These are phyloP conservation scores for Drosophila sulfurigaster DNA, from an alignment of 1,140 invertebrate species.

Conservation along the genomic window DNA sequence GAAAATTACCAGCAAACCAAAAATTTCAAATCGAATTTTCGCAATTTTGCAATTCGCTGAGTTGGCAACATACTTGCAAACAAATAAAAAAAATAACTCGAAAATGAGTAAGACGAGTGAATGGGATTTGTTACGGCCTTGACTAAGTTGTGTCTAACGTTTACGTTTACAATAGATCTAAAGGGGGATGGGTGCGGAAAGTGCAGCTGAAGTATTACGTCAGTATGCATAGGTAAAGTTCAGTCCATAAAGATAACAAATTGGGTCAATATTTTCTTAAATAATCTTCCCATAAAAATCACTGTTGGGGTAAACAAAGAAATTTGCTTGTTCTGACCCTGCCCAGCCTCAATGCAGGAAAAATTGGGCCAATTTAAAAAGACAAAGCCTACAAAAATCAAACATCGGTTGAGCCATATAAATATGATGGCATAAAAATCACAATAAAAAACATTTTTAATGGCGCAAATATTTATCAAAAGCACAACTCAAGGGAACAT, in stretches of 20 bases:
- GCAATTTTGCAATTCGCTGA: constrained; percentile 57
- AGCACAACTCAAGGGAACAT: constrained; percentile 33
- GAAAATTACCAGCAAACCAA: constrained; percentile 44
- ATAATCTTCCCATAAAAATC: constrained; percentile 41
- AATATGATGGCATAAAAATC: constrained; percentile 36
- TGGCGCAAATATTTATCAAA: constrained; percentile 43
- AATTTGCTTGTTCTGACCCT: constrained; percentile 56
- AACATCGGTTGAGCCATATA: constrained; percentile 38
- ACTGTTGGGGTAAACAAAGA: constrained; percentile 49
- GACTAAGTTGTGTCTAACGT: constrained; percentile 43
- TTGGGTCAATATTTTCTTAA: constrained; percentile 60
- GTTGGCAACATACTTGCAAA: constrained; percentile 15
- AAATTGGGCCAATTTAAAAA: constrained; percentile 36
- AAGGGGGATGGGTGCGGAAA: constrained; percentile 2
- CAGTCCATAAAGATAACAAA: constrained; percentile 24
- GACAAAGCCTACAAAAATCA: constrained; percentile 32
- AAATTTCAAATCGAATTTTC: constrained; percentile 54
- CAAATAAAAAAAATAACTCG: constrained; percentile 44
- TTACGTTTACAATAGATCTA: constrained; percentile 41
- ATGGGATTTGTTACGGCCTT: constrained; percentile 73
- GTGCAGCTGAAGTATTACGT: constrained; percentile 48
- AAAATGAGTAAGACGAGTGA: constrained; percentile 58
- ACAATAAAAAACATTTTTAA: constrained; percentile 59
- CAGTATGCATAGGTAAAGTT: constrained; percentile 34
- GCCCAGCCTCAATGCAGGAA: constrained; percentile 57